phyloP scores from a whole-genome alignment of 2,888 invertebrate species.

The Creontiades dilutus region DNA sequence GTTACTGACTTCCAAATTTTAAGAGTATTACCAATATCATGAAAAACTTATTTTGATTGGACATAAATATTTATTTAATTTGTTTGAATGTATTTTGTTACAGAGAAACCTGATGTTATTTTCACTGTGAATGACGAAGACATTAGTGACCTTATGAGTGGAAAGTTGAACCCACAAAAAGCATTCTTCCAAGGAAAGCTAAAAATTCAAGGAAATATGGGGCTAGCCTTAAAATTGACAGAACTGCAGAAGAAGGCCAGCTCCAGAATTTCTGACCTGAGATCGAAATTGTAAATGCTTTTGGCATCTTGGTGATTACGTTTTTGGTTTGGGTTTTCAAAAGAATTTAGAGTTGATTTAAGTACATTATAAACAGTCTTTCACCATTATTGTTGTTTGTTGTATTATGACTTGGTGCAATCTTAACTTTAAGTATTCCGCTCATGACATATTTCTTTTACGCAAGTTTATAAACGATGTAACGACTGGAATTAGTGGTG shows the following conservation, averaged over 20 bases:
- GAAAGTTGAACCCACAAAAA: conserved; percentile 96
- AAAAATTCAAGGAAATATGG: conserved; percentile 98
- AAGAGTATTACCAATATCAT: no score
- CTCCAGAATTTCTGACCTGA: conserved; percentile 85
- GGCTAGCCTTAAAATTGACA: conserved; percentile 94
- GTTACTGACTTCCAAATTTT: no score
- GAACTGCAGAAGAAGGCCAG: conserved; percentile 89
- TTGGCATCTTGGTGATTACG: neutral
- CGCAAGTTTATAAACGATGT: no score
- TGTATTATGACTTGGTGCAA: no score
- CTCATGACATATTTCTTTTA: no score
- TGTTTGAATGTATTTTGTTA: neutral
- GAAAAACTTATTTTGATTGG: neutral
- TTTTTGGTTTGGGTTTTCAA: no score
- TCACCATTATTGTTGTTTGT: no score
- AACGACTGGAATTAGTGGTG: no score
- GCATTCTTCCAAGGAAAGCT: conserved; percentile 98
- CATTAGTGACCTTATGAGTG: conserved; percentile 91
- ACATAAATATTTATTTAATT: neutral
- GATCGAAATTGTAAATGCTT: conserved; percentile 85
- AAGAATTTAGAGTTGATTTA: no score
- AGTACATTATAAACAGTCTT: no score
- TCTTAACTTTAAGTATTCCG: no score
- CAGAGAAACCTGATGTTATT: conserved; percentile 86
- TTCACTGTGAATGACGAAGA: conserved; percentile 94